Conservation (phyloP, 1,140 invertebrate genomes). For the Zaprionus kolodkinae region DNA sequence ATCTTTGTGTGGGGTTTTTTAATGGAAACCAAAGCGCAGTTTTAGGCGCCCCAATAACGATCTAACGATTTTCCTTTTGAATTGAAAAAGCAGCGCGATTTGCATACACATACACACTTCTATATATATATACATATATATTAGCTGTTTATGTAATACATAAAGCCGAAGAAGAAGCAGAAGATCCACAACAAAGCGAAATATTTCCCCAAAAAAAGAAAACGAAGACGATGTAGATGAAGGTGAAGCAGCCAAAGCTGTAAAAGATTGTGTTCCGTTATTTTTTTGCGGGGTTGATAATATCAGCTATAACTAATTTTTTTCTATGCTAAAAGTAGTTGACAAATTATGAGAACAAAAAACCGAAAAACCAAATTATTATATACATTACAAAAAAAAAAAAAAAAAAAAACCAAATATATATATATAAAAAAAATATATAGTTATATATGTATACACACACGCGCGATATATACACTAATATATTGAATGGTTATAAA, state of each 20-base stretch:
- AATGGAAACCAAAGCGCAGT: conserved; percentile 44
- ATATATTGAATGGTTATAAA: conserved; percentile 46
- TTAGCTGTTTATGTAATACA: conserved; percentile 73
- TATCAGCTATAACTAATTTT: conserved; percentile 51
- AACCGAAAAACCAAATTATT: background rate
- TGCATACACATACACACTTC: conserved; percentile 49
- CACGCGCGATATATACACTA: conserved; percentile 33
- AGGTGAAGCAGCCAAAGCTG: background rate
- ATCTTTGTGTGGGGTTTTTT: conserved; percentile 43
- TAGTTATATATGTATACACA: conserved; percentile 42
- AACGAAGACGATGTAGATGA: background rate
- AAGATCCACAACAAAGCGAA: background rate
- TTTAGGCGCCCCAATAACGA: conserved; percentile 44
- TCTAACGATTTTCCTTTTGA: conserved; percentile 14
- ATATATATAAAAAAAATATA: conserved; percentile 24
- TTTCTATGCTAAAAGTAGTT: conserved; percentile 55
- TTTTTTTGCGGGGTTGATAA: conserved; percentile 30
- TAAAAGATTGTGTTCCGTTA: conserved; percentile 15
- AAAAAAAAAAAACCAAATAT: conserved; percentile 16
- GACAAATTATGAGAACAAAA: conserved; percentile 30
- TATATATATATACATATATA: conserved; percentile 48
- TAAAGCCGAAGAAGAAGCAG: conserved; percentile 26
- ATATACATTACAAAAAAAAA: background rate
- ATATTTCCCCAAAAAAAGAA: conserved; percentile 44
- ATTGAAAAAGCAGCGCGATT: conserved; percentile 67